These are phyloP conservation scores for Camponotus fellah DNA, from an alignment of 2,888 invertebrate species.

Conservation along the genomic window DNA sequence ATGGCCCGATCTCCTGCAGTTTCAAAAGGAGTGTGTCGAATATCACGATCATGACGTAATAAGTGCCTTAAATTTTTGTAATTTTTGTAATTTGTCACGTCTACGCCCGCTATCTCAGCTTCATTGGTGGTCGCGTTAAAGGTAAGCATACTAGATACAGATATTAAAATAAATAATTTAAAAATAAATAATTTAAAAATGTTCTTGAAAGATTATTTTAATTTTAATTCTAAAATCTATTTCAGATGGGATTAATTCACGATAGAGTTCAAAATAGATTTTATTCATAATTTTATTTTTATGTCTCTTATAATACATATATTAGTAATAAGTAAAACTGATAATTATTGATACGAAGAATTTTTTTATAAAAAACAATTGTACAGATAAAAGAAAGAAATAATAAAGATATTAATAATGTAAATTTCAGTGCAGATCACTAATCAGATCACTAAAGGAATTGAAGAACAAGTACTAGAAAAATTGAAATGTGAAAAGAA, in stretches of 20 bases:
- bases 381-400: background rate
- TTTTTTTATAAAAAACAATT: background rate
- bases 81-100: conserved; percentile 64
- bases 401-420: background rate
- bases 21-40: conserved; percentile 67
- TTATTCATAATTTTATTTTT: background rate
- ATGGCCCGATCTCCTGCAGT: conserved; percentile 46
- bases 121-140: conserved; percentile 3
- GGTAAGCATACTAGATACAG: background rate
- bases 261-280: background rate
- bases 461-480: background rate
- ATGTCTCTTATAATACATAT: background rate
- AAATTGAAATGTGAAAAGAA: background rate
- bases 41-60: conserved; percentile 69
- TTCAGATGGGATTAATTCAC: background rate
- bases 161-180: background rate
- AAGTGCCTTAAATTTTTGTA: conserved; percentile 55
- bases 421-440: background rate
- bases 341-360: background rate
- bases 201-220: background rate
- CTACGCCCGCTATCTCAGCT: background rate
- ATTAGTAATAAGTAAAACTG: background rate
- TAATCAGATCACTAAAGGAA: background rate
- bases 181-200: background rate
- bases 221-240: background rate